Conservation (phyloP, 2,888 invertebrate genomes). For the Melitaea athalia region DNA sequence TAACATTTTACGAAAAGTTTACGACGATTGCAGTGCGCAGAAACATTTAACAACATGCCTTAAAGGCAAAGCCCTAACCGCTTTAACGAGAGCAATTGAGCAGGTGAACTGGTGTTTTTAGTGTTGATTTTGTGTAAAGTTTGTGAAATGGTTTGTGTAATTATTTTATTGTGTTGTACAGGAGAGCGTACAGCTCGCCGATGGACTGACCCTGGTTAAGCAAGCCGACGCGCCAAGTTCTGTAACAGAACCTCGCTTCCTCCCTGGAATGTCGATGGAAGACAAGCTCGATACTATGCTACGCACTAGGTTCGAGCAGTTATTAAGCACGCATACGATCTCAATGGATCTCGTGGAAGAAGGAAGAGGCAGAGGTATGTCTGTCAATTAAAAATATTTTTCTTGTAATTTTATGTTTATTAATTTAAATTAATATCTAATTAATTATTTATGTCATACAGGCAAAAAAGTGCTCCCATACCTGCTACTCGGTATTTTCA, state of each 20-base stretch:
- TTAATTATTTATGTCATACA: constrained; percentile 43
- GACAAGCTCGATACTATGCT: constrained; percentile 81
- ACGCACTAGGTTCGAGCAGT: constrained; percentile 79
- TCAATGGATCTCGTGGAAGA: constrained; percentile 83
- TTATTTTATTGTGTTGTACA: constrained; percentile 63
- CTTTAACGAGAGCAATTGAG: constrained; percentile 82
- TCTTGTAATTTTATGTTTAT: not conserved
- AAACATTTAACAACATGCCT: constrained; percentile 83
- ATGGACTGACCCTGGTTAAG: constrained; percentile 83
- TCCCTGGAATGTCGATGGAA: constrained; percentile 79
- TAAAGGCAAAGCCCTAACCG: constrained; percentile 83
- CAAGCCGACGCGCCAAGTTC: constrained; percentile 80
- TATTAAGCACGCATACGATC: constrained; percentile 85
- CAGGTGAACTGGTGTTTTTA: constrained; percentile 69
- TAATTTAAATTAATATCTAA: too few relatives aligned
- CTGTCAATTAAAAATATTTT: constrained; percentile 3
- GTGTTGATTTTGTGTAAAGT: constrained; percentile 47
- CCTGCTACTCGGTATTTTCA: constrained; percentile 83
- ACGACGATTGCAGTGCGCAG: constrained; percentile 84
- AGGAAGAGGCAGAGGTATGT: constrained; percentile 77
- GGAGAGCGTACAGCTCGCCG: constrained; percentile 84
- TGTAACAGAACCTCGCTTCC: constrained; percentile 81
- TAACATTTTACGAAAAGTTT: constrained; percentile 82
- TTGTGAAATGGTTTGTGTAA: constrained; percentile 47
- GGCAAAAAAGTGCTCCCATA: constrained; percentile 83